These are phyloP conservation scores for Caenorhabditis briggsae DNA, from an alignment of 1,140 invertebrate species.

Conservation along the genomic window DNA sequence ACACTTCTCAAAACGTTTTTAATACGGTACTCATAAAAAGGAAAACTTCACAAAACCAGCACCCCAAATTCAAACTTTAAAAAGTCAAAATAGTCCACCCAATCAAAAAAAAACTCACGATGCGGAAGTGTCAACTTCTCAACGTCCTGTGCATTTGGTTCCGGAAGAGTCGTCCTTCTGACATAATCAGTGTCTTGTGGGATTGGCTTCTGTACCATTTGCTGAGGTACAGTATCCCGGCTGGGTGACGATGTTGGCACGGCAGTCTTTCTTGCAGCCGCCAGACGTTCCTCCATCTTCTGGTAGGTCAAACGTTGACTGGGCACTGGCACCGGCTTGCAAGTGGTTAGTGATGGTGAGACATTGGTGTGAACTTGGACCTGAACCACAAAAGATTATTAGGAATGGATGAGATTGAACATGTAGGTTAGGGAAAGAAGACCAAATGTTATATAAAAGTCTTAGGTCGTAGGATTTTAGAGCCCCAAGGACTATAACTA, in stretches of 20 bases:
- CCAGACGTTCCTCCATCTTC: constrained; percentile 72
- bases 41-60: too few species aligned
- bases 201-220: neutral
- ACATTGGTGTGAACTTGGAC: constrained; percentile 71
- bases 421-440: neutral
- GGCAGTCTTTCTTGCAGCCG: constrained; percentile 30
- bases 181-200: neutral
- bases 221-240: neutral
- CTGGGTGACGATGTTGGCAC: neutral
- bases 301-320: constrained; percentile 74
- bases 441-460: too few species aligned
- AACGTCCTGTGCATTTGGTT: constrained; percentile 57
- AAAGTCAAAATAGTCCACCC: too few species aligned
- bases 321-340: constrained; percentile 75
- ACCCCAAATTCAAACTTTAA: too few species aligned
- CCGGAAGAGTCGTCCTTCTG: neutral
- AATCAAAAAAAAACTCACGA: constrained; percentile 60
- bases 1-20: too few species aligned
- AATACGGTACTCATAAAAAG: too few species aligned
- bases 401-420: neutral
- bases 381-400: constrained; percentile 56
- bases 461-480: too few species aligned
- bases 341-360: constrained; percentile 58
- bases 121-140: constrained; percentile 66
- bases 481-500: too few species aligned